Base-by-base conservation (phyloP, 2,113 vertebrate genomes). In the Istiophorus platypterus region DNA sequence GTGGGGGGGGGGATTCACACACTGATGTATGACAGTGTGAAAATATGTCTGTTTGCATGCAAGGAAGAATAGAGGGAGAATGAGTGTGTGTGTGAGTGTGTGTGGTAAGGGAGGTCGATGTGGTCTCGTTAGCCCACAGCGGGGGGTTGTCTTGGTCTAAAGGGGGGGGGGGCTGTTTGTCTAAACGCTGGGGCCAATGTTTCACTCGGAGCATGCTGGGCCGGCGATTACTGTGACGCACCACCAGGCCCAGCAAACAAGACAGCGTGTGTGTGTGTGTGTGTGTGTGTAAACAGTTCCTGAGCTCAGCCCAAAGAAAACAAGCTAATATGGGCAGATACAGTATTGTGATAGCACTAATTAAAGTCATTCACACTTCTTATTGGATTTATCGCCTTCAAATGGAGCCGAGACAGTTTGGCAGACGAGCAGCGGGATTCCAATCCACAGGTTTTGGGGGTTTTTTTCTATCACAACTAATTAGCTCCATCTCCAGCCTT, bases 141-240 rank as follows among this genome's bases (percentile, higher is more conserved):
- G 59, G 95, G 96, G 94, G 96, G 95, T 88, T 90, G 95, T 95
- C 93, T 96, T 92, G 89, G 88, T 89, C 87, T 82, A 75, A 84
- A 78, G 91, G 91, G 92, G 86, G 92, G 86, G 92, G 81, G 69
- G 83, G 84, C 88, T 95, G 95, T 95, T 96, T 96, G 93, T 95
- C 93, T 94, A 95, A 95, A 95, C 95, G 94, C 94, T 73, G 87
- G 94, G 93, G 96, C 95, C 95, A 92, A 87, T 93, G 96, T 94
- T 95, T 95, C 94, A 92, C 93, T 96, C 94, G 85, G 88, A 90
- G 93, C 96, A 94, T 88, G 96, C 96, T 95, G 96, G 77, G 96
- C 89, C 63, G 81, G 92, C 84, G 91, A 95, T 97, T 96, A 94
- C 89, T 92, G 95, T 81, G 86, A 94, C 92, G 78, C 86, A 84